Evolutionary conservation across 2,888 invertebrate genomes (phyloP).

Genomic region (Sphaerophoria taeniata): DNA sequence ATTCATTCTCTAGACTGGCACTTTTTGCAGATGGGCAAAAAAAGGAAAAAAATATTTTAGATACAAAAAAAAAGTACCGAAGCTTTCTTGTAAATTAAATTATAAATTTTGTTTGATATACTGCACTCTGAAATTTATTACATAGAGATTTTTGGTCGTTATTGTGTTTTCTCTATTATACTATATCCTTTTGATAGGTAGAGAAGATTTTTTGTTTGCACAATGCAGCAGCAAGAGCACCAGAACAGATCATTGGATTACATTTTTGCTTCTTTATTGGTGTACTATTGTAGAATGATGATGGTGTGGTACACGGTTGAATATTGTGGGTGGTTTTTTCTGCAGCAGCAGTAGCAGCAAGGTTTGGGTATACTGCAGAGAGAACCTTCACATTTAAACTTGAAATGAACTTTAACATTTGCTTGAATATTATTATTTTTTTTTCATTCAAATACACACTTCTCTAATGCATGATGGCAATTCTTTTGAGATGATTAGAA

Average conservation of each 20-base stretch:
- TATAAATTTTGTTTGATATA: constrained; percentile 25
- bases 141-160: constrained; percentile 28
- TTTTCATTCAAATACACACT: constrained; percentile 36
- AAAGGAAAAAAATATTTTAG: constrained; percentile 9
- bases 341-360: constrained; percentile 47
- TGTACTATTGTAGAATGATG: constrained; percentile 43
- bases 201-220: constrained; percentile 64
- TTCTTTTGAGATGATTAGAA: neutral
- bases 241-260: constrained; percentile 68
- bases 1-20: constrained; percentile 4
- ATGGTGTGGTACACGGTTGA: constrained; percentile 38
- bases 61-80: constrained; percentile 30
- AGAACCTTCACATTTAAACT: constrained; percentile 65
- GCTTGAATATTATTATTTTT: no score
- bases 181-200: constrained; percentile 62
- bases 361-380: constrained; percentile 52
- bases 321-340: constrained; percentile 56
- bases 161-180: constrained; percentile 38
- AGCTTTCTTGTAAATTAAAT: constrained; percentile 60
- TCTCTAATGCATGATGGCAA: constrained; percentile 30
- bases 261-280: constrained; percentile 52
- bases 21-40: constrained; percentile 32
- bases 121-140: constrained; percentile 31
- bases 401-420: constrained; percentile 66
- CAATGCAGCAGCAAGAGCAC: constrained; percentile 46